Evolutionary conservation across 2,888 invertebrate genomes (phyloP).

Genomic region (Erebia palarica): DNA sequence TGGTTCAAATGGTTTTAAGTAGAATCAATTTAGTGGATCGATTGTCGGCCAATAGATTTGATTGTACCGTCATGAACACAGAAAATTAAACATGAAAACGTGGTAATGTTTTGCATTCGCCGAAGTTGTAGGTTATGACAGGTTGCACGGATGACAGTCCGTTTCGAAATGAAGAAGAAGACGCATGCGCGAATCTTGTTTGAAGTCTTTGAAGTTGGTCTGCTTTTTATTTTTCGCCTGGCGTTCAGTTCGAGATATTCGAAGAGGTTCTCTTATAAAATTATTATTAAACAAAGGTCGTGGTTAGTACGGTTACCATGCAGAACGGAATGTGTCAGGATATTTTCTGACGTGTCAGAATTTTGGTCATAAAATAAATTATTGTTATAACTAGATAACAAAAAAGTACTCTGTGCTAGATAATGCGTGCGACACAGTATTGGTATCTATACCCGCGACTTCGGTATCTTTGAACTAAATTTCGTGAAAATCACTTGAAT

Average conservation of each 20-base stretch:
- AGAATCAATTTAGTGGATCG: constrained; percentile 33
- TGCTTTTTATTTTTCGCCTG: not conserved
- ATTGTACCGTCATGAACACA: constrained; percentile 3
- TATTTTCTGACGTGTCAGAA: not conserved
- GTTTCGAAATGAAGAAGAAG: constrained; percentile 12
- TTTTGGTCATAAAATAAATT: not conserved
- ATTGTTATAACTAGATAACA: not conserved
- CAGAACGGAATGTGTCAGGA: not conserved
- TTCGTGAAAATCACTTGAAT: too few relatives aligned
- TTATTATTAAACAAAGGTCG: not conserved
- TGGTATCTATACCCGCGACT: too few relatives aligned
- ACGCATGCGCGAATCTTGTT: constrained; percentile 29
- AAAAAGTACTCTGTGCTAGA: too few relatives aligned
- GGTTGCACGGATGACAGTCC: constrained; percentile 21
- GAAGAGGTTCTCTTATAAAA: not conserved
- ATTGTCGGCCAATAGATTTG: constrained; percentile 29
- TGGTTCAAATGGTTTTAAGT: constrained; percentile 30
- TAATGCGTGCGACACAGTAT: too few relatives aligned
- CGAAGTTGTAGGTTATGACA: constrained; percentile 24
- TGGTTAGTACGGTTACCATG: not conserved
- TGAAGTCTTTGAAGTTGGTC: not conserved
- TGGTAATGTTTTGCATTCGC: constrained; percentile 7
- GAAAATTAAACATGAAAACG: not conserved
- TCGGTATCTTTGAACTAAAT: too few relatives aligned
- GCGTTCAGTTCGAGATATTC: not conserved